Conservation (phyloP, 2,797 vertebrate genomes). For the Hybognathus amarus region DNA sequence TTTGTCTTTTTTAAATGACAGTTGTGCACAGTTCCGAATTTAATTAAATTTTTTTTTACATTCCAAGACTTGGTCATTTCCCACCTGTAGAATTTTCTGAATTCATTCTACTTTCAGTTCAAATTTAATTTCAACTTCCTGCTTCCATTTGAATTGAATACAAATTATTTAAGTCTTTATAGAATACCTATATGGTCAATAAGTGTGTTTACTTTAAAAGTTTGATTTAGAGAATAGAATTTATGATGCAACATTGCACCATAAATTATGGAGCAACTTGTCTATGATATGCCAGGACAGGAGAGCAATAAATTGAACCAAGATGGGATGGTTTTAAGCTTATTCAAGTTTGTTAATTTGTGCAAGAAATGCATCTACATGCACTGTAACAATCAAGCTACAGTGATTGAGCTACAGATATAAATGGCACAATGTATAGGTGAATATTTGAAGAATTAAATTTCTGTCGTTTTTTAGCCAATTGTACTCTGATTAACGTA, state of each 20-base stretch:
- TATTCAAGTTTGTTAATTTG: constrained; percentile 8
- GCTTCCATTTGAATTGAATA: neutral
- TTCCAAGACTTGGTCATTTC: neutral
- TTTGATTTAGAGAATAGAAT: neutral
- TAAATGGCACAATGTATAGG: neutral
- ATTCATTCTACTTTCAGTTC: neutral
- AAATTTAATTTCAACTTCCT: neutral
- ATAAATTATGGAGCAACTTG: too few species aligned
- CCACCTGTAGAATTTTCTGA: neutral
- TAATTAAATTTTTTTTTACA: neutral
- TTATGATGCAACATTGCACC: neutral
- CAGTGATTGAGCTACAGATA: neutral
- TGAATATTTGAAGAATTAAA: neutral
- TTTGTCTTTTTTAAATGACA: neutral
- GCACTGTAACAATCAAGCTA: neutral
- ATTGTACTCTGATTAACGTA: neutral
- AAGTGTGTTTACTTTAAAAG: too few species aligned
- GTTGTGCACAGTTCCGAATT: neutral
- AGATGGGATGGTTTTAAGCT: neutral
- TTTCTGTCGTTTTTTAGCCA: neutral
- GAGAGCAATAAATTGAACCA: neutral
- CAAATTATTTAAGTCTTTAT: neutral
- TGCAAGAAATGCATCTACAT: neutral
- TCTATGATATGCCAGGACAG: neutral
- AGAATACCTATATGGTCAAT: too few species aligned